Percentiles rank a stretch among this genome's conserved stretches.
Evolutionary conservation across 2,797 vertebrate genomes (phyloP).

Genomic region (Malurus splendens): DNA sequence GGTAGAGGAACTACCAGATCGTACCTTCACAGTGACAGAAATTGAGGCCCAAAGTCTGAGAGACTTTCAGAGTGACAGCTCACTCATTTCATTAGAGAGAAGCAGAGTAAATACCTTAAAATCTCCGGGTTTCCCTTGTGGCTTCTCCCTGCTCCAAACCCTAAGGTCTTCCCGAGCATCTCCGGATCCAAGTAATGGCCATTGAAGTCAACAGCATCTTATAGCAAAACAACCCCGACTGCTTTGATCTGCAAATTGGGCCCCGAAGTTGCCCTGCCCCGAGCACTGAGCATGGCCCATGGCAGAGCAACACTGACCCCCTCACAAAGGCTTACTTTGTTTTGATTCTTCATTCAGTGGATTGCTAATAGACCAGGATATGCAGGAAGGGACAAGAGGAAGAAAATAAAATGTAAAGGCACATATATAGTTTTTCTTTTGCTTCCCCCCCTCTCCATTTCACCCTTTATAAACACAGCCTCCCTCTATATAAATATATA

Average conservation of each 20-base stretch:
- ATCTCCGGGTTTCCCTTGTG: background rate
- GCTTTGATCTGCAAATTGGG: background rate
- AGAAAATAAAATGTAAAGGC: slow-evolving; percentile 2
- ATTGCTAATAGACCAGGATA: background rate
- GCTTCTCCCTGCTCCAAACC: background rate
- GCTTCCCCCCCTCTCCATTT: background rate
- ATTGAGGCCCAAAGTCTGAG: background rate
- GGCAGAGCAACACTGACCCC: background rate
- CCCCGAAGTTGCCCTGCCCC: background rate
- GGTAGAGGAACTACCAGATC: background rate
- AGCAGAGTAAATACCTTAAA: background rate
- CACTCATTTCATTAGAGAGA: background rate
- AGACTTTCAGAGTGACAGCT: background rate
- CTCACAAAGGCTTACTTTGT: background rate
- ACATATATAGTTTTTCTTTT: background rate
- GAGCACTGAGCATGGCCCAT: background rate
- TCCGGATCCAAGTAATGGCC: background rate
- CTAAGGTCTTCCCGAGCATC: background rate
- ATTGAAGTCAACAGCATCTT: background rate
- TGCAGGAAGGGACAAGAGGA: background rate
- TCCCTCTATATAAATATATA: slow-evolving; percentile 15
- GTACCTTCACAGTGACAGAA: slow-evolving; percentile 1
- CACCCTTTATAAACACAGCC: slow-evolving; percentile 11
- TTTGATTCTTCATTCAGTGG: background rate
- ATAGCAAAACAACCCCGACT: background rate